phyloP scores from a whole-genome alignment of 2,888 invertebrate species.

The Venustoraphidia nigricollis region DNA sequence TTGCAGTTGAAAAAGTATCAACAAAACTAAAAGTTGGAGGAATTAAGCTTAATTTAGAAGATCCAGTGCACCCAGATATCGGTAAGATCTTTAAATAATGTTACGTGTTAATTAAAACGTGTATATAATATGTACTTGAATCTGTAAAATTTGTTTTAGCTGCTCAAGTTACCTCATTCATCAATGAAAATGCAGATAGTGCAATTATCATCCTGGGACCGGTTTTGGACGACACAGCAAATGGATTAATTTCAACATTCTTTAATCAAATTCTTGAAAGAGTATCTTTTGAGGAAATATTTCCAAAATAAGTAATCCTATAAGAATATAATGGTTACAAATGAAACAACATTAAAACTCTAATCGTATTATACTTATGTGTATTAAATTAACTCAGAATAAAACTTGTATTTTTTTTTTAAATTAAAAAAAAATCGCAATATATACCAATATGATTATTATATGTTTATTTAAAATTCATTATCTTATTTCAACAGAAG shows the following conservation, averaged over 20 bases:
- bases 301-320: background rate
- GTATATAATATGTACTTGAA: background rate
- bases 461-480: too few relatives aligned
- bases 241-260: background rate
- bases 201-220: background rate
- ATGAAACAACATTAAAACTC: too few relatives aligned
- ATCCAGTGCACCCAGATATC: constrained; percentile 37
- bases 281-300: background rate
- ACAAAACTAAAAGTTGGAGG: constrained; percentile 44
- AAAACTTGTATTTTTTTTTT: too few relatives aligned
- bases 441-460: too few relatives aligned
- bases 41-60: constrained; percentile 36
- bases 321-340: too few relatives aligned
- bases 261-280: background rate
- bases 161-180: constrained; percentile 49
- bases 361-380: too few relatives aligned
- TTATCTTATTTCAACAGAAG: too few relatives aligned
- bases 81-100: constrained; percentile 25
- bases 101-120: background rate
- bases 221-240: constrained; percentile 1
- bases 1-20: constrained; percentile 41
- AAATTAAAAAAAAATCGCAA: too few relatives aligned
- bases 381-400: too few relatives aligned
- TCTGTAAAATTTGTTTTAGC: constrained; percentile 30
- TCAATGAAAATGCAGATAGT: constrained; percentile 45